Evolutionary conservation across 2,113 vertebrate species (phyloP).

Genomic region (Monopterus albus): DNA sequence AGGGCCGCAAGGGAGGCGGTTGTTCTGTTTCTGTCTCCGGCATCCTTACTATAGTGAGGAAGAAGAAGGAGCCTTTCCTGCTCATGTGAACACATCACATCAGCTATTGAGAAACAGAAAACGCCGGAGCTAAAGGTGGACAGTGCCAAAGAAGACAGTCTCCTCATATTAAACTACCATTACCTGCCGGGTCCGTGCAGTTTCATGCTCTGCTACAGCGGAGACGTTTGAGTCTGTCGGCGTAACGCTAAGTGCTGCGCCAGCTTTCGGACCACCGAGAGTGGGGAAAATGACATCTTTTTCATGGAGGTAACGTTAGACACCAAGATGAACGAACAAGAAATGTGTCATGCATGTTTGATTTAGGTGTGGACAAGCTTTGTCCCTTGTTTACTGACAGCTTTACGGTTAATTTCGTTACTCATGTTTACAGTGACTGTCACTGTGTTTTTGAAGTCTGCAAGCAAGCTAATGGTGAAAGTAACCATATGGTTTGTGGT

Average conservation of each 20-base stretch:
- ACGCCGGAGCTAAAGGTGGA: constrained; percentile 13
- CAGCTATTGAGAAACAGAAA: constrained; percentile 59
- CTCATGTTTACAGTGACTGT: neutral
- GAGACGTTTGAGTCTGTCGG: constrained; percentile 58
- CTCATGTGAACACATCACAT: constrained; percentile 67
- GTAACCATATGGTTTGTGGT: no score
- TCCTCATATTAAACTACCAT: neutral
- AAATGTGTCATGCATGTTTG: neutral
- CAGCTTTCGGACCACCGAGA: constrained; percentile 56
- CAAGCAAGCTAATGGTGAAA: no score
- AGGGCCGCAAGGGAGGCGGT: neutral
- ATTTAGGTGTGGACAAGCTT: neutral
- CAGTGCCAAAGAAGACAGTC: neutral
- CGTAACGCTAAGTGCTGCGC: constrained; percentile 55
- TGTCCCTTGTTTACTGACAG: no score
- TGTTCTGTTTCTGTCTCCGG: neutral
- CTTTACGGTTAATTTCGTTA: no score
- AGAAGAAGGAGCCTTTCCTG: constrained; percentile 51
- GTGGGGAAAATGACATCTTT: constrained; percentile 75
- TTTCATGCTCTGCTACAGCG: constrained; percentile 64
- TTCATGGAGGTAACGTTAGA: constrained; percentile 75
- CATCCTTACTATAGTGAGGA: constrained; percentile 11
- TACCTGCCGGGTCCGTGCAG: neutral
- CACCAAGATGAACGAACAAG: constrained; percentile 10
- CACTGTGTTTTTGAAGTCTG: neutral